Percentiles rank a stretch among this genome's conserved stretches.
Evolutionary conservation across 2,888 invertebrate genomes (phyloP).

Genomic region (Trileptium ribeirensis): DNA sequence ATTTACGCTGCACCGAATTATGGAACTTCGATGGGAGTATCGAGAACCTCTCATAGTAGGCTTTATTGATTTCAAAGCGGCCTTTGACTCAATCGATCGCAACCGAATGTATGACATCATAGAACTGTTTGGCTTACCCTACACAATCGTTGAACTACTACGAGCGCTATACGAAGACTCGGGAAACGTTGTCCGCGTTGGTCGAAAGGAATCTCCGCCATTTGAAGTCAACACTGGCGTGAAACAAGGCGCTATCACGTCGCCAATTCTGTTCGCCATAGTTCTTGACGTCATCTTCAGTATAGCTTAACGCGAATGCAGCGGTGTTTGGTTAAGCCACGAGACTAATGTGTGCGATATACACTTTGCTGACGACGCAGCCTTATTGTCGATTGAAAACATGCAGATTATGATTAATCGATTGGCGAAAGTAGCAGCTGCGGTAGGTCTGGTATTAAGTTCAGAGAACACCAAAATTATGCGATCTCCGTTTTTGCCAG

Average conservation of each 20-base stretch:
- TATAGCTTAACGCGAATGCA: not conserved
- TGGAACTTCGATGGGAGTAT: not conserved
- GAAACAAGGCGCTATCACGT: not conserved
- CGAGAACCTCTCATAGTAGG: not conserved
- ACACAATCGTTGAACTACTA: not conserved
- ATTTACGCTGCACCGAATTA: not conserved
- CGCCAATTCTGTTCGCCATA: not conserved
- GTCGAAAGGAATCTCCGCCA: not conserved
- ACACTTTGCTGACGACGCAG: not conserved
- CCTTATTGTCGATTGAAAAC: not conserved
- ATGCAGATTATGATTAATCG: not conserved
- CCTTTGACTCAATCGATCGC: conserved; percentile 6
- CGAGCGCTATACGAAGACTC: not conserved
- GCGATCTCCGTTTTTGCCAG: not conserved
- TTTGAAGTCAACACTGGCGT: not conserved
- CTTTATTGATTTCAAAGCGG: conserved; percentile 2
- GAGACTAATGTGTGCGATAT: not conserved
- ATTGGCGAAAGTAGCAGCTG: not conserved
- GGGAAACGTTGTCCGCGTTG: not conserved
- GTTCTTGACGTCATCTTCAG: not conserved
- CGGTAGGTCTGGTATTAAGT: not conserved
- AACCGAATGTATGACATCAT: not conserved
- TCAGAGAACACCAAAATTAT: not conserved
- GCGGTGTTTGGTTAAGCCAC: not conserved
- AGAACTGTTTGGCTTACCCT: not conserved